Evolutionary conservation across 2,888 invertebrate species (phyloP), one percentile per base, ranked within the genome.

Genomic region (Coleophora flavipennella): DNA sequence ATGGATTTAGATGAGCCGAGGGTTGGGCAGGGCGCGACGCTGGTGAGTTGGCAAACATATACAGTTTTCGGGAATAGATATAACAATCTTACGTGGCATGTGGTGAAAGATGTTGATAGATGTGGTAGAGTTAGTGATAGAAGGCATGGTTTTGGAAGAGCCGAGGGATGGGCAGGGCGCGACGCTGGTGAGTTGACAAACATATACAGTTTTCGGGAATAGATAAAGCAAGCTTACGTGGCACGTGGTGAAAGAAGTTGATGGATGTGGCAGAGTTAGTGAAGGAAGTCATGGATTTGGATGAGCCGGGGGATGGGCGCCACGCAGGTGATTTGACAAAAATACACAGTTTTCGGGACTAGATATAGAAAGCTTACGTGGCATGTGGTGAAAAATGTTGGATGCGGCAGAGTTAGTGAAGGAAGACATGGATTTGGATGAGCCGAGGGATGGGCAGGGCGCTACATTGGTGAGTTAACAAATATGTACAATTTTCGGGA

Each of bases 61-160:
- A 4, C 20, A 20, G 20, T 20, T 20, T 20, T 20, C n/a, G n/a
- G n/a, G n/a, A n/a, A n/a, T n/a, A n/a, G n/a, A n/a, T n/a, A n/a
- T n/a, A n/a, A n/a, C n/a, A n/a, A n/a, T n/a, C n/a, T n/a, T n/a
- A n/a, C n/a, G n/a, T n/a, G n/a, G n/a, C n/a, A n/a, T n/a, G n/a
- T n/a, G n/a, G n/a, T n/a, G n/a, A n/a, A 88, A 89, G 58, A 99
- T 99, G 99, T 76, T 99, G 49, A 85, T 87, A 48, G 99, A 99
- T 76, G 88, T 99, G 44, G 91, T 93, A 57, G 87, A 88, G 47
- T 67, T 93, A 46, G 90, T 89, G 9, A 88, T 89, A 40, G 79
- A 85, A 13, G 92, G 92, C 1, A 92, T 90, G 44, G 93, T 94
- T 73, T 78, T 97, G 49, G 96, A 97, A 61, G 89, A 88, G 55